phyloP scores from a whole-genome alignment of 2,888 invertebrate genomes.

The Drosophila melanosoma region DNA sequence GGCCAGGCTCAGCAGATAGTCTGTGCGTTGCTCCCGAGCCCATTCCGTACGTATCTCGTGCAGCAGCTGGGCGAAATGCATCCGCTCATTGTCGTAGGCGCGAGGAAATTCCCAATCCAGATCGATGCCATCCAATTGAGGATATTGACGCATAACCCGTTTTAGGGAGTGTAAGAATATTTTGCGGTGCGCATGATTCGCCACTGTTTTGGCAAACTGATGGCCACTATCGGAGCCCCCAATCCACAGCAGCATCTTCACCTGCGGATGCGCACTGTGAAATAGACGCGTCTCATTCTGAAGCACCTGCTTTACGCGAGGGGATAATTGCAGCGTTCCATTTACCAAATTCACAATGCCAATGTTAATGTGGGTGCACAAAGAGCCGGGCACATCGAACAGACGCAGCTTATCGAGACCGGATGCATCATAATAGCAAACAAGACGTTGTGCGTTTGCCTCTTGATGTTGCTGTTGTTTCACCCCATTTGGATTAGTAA shows the following conservation, averaged over 20 bases:
- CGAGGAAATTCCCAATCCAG: conserved; percentile 96
- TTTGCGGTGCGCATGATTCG: conserved; percentile 89
- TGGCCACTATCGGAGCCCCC: conserved; percentile 87
- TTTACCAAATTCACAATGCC: conserved; percentile 90
- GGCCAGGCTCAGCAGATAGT: conserved; percentile 90
- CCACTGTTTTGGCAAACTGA: conserved; percentile 91
- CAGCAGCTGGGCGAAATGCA: conserved; percentile 91
- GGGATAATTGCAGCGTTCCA: conserved; percentile 87
- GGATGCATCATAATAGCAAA: conserved; percentile 48
- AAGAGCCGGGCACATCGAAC: conserved; percentile 88
- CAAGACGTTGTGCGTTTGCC: conserved; percentile 37
- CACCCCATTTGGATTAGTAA: neutral
- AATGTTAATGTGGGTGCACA: conserved; percentile 94
- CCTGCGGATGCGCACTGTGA: conserved; percentile 87
- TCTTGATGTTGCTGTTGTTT: conserved; percentile 9
- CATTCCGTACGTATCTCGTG: conserved; percentile 90
- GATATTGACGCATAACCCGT: conserved; percentile 78
- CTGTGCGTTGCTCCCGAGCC: conserved; percentile 86
- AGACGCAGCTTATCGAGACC: conserved; percentile 85
- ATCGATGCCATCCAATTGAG: conserved; percentile 85
- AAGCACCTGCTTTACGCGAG: conserved; percentile 82
- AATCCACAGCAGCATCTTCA: conserved; percentile 92
- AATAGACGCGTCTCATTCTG: conserved; percentile 82
- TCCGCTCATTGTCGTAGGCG: conserved; percentile 87
- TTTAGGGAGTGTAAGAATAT: conserved; percentile 87